A percentile compares a stretch with the other conserved stretches of the same genome.
phyloP scores from a whole-genome alignment of 92 coral and sea anemone species.

The Porites cylindrica region DNA sequence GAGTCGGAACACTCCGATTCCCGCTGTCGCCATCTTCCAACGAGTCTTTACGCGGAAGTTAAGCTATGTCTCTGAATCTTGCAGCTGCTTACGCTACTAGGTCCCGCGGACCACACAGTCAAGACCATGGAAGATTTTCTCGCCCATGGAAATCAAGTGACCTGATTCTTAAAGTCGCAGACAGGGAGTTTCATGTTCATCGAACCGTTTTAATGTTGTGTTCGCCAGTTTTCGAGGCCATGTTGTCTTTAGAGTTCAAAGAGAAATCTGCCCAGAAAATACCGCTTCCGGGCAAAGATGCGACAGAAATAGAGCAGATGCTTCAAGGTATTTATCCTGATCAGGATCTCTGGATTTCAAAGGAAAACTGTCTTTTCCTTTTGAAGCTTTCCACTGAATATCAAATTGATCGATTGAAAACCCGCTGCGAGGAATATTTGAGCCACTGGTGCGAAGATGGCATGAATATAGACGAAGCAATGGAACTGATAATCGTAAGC shows the following conservation, averaged over 20 bases:
- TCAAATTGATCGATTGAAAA: background rate
- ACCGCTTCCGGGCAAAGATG: constrained; percentile 3
- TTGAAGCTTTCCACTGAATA: background rate
- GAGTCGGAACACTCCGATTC: too few species aligned
- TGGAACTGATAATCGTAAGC: background rate
- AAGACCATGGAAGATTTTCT: background rate
- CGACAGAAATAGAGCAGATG: background rate
- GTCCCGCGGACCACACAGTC: too few species aligned
- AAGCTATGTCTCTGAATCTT: too few species aligned
- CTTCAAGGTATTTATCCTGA: constrained; percentile 3
- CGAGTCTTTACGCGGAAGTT: too few species aligned
- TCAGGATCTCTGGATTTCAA: background rate
- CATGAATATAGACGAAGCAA: background rate
- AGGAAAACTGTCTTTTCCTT: background rate
- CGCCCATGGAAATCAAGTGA: background rate
- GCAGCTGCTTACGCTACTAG: too few species aligned
- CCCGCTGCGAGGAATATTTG: background rate
- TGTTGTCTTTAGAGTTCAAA: constrained; percentile 1
- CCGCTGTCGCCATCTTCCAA: too few species aligned
- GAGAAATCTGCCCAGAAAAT: constrained; percentile 1
- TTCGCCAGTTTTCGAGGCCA: constrained; percentile 9
- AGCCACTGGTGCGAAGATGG: background rate
- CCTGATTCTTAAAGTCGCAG: background rate
- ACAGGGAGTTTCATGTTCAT: background rate
- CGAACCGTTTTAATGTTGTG: constrained; percentile 2